Percentiles rank a stretch among this genome's conserved stretches.
phyloP scores from a whole-genome alignment of 2,888 invertebrate species.

The Alitta virens region DNA sequence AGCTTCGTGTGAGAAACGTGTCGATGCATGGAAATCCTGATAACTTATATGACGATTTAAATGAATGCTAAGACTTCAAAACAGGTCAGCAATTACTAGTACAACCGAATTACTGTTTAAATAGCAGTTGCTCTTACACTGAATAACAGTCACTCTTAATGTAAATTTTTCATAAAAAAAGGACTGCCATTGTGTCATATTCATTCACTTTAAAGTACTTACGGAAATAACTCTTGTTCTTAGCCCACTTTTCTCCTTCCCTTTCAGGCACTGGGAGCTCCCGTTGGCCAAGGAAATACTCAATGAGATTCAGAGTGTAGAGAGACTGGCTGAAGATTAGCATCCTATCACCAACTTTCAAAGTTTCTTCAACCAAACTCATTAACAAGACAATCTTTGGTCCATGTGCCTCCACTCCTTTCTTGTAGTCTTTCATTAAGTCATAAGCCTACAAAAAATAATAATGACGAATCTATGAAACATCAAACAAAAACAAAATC shows the following conservation, averaged over 20 bases:
- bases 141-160: too few species aligned
- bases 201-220: slow-evolving; percentile 52
- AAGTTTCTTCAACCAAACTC: slow-evolving; percentile 84
- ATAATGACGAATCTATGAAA: too few species aligned
- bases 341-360: slow-evolving; percentile 83
- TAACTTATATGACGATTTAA: too few species aligned
- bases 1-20: too few species aligned
- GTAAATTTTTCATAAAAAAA: too few species aligned
- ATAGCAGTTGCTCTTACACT: too few species aligned
- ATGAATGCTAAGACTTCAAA: too few species aligned
- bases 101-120: too few species aligned
- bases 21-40: too few species aligned
- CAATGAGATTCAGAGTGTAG: slow-evolving; percentile 90
- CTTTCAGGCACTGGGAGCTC: slow-evolving; percentile 52
- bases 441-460: slow-evolving; percentile 55
- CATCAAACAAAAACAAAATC: too few species aligned
- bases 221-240: slow-evolving; percentile 32
- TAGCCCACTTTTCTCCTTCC: slow-evolving; percentile 58
- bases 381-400: slow-evolving; percentile 94
- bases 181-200: too few species aligned
- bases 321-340: slow-evolving; percentile 94
- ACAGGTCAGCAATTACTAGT: too few species aligned
- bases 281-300: slow-evolving; percentile 82
- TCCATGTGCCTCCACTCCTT: slow-evolving; percentile 87
- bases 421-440: slow-evolving; percentile 66